These are phyloP conservation scores for Pyxicephalus adspersus DNA, from an alignment of 2,113 vertebrate species.

Conservation along the genomic window DNA sequence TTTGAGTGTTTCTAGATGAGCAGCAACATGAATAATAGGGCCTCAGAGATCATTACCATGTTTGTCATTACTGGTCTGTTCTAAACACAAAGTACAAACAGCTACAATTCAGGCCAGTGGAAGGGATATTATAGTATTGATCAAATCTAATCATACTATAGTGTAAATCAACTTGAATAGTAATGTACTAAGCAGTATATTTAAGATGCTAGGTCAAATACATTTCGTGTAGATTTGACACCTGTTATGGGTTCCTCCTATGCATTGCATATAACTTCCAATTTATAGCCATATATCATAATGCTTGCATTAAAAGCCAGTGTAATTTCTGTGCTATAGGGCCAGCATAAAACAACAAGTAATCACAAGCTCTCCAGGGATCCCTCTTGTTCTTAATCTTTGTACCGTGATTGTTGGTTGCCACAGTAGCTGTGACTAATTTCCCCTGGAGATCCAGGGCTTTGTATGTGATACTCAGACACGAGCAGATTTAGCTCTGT, in stretches of 20 bases:
- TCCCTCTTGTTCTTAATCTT: constrained; percentile 3
- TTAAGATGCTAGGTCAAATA: too few species aligned
- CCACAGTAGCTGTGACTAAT: constrained; percentile 35
- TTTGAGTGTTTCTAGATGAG: constrained; percentile 18
- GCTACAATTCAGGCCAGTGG: neutral
- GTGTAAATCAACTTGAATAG: too few species aligned
- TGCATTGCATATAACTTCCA: too few species aligned
- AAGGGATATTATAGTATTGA: neutral
- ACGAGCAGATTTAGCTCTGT: neutral
- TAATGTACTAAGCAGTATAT: too few species aligned
- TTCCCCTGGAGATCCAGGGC: neutral
- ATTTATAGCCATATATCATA: too few species aligned
- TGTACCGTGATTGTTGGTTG: constrained; percentile 24
- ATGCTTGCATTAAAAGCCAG: too few species aligned
- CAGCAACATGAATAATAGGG: constrained; percentile 25
- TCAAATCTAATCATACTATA: neutral
- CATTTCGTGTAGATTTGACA: too few species aligned
- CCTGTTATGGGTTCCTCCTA: too few species aligned
- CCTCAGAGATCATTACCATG: constrained; percentile 23
- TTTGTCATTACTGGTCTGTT: neutral
- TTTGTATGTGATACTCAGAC: neutral
- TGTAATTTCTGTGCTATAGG: neutral
- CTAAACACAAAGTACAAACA: constrained; percentile 7
- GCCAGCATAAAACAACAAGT: constrained; percentile 34
- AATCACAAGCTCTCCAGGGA: constrained; percentile 24